Percentiles rank a stretch among this genome's conserved stretches.
phyloP scores from a whole-genome alignment of 2,888 invertebrate species.

The Automeris io region DNA sequence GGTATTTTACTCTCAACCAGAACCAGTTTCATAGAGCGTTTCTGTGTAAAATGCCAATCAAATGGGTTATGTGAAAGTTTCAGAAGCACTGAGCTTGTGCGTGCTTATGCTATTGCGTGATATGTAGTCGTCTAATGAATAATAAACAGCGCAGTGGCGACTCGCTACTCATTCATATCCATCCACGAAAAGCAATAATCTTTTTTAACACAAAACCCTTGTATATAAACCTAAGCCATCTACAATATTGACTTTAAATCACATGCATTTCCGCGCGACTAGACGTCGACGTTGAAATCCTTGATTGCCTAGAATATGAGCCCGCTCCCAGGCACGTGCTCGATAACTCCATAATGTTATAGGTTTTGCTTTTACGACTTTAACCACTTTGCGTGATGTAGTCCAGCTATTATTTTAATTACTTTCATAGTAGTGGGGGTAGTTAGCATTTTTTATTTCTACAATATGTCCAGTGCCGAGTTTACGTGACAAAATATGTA shows the following conservation, averaged over 20 bases:
- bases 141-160: constrained; percentile 69
- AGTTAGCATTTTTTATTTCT: constrained; percentile 46
- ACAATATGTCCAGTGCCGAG: constrained; percentile 43
- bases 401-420: constrained; percentile 69
- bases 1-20: constrained; percentile 10
- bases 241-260: constrained; percentile 41
- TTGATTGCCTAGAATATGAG: constrained; percentile 32
- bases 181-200: constrained; percentile 63
- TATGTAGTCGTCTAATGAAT: constrained; percentile 71
- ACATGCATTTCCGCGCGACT: constrained; percentile 34
- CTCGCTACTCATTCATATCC: constrained; percentile 70
- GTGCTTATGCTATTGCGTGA: constrained; percentile 67
- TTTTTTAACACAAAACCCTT: constrained; percentile 60
- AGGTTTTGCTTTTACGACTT: constrained; percentile 37
- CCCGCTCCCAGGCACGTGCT: constrained; percentile 13
- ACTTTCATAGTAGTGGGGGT: constrained; percentile 57
- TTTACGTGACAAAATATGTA: constrained; percentile 40
- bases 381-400: constrained; percentile 61
- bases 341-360: constrained; percentile 28
- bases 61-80: constrained; percentile 43
- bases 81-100: constrained; percentile 61
- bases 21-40: constrained; percentile 14
- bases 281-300: constrained; percentile 19
- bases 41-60: constrained; percentile 25
- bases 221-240: constrained; percentile 45